Percentiles rank a stretch among this genome's conserved stretches.
These are phyloP conservation scores for Etheostoma cragini DNA, from an alignment of 2,113 vertebrate genomes.

Conservation along the genomic window DNA sequence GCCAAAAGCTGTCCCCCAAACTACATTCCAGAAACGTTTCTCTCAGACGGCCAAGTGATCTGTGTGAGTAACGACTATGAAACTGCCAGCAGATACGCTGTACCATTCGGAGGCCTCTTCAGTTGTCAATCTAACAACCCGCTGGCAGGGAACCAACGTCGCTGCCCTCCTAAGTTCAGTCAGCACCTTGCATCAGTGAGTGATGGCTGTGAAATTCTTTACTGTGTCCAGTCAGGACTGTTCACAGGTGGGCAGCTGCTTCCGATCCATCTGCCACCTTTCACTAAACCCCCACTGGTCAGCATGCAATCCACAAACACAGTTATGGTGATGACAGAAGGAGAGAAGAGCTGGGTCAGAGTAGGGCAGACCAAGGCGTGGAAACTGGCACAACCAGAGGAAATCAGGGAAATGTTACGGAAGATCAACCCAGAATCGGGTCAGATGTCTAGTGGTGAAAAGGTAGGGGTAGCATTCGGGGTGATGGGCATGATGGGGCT, in stretches of 20 bases:
- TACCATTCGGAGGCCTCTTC: slow-evolving; percentile 93
- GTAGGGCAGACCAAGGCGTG: slow-evolving; percentile 83
- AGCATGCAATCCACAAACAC: slow-evolving; percentile 82
- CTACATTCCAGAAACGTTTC: slow-evolving; percentile 80
- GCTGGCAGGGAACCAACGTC: slow-evolving; percentile 68
- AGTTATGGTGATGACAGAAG: slow-evolving; percentile 86
- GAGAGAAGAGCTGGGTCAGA: slow-evolving; percentile 86
- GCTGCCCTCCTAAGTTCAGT: slow-evolving; percentile 89
- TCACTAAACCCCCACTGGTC: slow-evolving; percentile 82
- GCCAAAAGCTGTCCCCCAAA: slow-evolving; percentile 85
- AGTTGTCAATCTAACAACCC: slow-evolving; percentile 90
- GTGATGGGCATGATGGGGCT: slow-evolving; percentile 66
- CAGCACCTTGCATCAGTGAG: slow-evolving; percentile 90
- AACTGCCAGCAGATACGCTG: slow-evolving; percentile 66
- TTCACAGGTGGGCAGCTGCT: slow-evolving; percentile 85
- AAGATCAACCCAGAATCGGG: slow-evolving; percentile 11
- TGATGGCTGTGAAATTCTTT: slow-evolving; percentile 91
- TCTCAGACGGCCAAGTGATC: slow-evolving; percentile 85
- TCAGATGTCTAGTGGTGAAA: slow-evolving; percentile 56
- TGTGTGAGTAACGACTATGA: slow-evolving; percentile 90
- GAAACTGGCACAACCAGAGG: slow-evolving; percentile 80
- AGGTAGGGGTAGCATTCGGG: slow-evolving; percentile 74
- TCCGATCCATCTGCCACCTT: slow-evolving; percentile 87
- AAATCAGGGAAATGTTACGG: slow-evolving; percentile 67
- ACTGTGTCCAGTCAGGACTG: slow-evolving; percentile 86